A percentile compares a stretch with the other conserved stretches of the same genome.
These are phyloP conservation scores for Papilio demoleus DNA, from an alignment of 2,888 invertebrate genomes.

Conservation along the genomic window DNA sequence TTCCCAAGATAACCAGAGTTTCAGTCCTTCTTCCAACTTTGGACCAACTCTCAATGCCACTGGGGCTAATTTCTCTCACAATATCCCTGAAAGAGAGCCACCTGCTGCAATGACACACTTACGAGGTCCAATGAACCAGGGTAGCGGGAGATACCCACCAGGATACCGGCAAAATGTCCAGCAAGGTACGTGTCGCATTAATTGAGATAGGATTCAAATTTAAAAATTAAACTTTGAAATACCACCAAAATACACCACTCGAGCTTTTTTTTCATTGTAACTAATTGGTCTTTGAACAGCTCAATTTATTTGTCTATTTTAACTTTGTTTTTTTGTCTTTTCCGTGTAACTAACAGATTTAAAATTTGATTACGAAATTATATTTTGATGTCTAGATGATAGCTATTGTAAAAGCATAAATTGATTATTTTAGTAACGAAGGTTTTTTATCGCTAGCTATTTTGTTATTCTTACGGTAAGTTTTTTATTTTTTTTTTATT, in stretches of 20 bases:
- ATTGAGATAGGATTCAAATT: slow-evolving; percentile 67
- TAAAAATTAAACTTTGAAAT: slow-evolving; percentile 44
- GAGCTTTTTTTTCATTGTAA: slow-evolving; percentile 67
- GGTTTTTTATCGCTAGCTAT: slow-evolving; percentile 7
- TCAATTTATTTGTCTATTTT: slow-evolving; percentile 65
- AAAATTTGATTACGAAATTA: slow-evolving; percentile 25
- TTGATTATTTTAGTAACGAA: neutral
- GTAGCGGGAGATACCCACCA: slow-evolving; percentile 76
- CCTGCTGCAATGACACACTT: slow-evolving; percentile 79
- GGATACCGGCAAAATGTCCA: slow-evolving; percentile 78
- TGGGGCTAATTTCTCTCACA: slow-evolving; percentile 70
- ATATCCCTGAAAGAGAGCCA: slow-evolving; percentile 72
- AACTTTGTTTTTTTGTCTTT: slow-evolving; percentile 53
- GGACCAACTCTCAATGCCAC: slow-evolving; percentile 78
- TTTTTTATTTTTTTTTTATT: slow-evolving; percentile 57
- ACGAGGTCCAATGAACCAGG: slow-evolving; percentile 72
- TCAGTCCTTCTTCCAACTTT: slow-evolving; percentile 68
- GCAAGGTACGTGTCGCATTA: slow-evolving; percentile 74
- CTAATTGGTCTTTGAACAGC: slow-evolving; percentile 79
- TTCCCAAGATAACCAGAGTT: slow-evolving; percentile 77
- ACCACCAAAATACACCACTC: slow-evolving; percentile 77
- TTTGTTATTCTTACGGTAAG: slow-evolving; percentile 67
- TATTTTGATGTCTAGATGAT: neutral
- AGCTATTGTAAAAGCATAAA: neutral
- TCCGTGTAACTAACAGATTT: slow-evolving; percentile 65